Percentiles rank a stretch among this genome's conserved stretches.
phyloP scores from a whole-genome alignment of 2,113 vertebrate species.

The Callithrix jacchus region DNA sequence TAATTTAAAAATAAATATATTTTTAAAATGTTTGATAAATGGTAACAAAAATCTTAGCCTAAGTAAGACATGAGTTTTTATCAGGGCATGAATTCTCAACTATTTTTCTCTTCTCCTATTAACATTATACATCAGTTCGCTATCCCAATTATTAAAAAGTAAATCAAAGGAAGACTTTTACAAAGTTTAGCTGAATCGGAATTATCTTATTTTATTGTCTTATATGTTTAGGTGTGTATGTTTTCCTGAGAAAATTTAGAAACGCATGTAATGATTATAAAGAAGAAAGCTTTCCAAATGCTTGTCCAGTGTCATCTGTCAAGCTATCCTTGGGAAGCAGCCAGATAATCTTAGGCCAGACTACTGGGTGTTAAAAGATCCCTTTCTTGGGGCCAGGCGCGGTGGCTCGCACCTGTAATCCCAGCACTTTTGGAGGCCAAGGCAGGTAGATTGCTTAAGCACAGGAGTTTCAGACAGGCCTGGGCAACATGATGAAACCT shows the following conservation, averaged over 20 bases:
- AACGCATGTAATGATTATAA: neutral
- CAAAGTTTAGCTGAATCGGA: neutral
- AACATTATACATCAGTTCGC: neutral
- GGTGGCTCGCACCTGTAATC: too few species aligned
- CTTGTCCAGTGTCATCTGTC: neutral
- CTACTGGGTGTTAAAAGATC: neutral
- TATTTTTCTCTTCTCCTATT: neutral
- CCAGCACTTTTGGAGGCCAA: too few species aligned
- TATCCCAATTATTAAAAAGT: neutral
- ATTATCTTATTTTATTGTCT: neutral
- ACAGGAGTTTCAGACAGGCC: too few species aligned
- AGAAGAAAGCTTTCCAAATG: conserved; percentile 10
- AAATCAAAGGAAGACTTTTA: neutral
- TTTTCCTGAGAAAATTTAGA: conserved; percentile 7
- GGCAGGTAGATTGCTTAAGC: too few species aligned
- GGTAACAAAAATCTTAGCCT: neutral
- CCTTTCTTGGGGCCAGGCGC: neutral
- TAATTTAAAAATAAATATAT: neutral
- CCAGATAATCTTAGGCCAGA: neutral
- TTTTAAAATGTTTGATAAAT: neutral
- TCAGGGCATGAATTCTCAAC: neutral
- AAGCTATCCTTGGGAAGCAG: neutral
- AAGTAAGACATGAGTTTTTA: neutral
- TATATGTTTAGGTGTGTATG: neutral
- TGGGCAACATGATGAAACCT: too few species aligned